Evolutionary conservation across 2,888 invertebrate genomes (phyloP), one percentile per base, ranked within the genome.

Genomic region (Drosophila atroscutellata): DNA sequence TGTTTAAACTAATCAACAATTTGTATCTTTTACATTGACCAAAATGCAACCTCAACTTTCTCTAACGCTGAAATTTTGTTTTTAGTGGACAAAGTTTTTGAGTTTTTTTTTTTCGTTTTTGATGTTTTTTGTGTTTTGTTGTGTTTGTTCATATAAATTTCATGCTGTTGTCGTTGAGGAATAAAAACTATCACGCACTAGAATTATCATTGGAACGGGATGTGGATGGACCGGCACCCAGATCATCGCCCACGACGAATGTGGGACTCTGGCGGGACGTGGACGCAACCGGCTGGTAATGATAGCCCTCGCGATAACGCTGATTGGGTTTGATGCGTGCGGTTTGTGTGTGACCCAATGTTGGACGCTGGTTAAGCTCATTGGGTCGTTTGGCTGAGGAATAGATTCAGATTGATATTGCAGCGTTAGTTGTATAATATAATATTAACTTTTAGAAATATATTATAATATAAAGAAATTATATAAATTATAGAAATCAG

Each of bases 241-340:
- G 81, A 76, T 93, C 92, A 84, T 92, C 92, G 86, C 92, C 93
- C 86, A 93, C 80, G 80, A 93, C 89, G 88, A 93, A 93, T 81
- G 93, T 93, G 83, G 93, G 93, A 91, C 93, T 93, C 91, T 94
- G 93, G 92, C 94, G 93, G 89, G 94, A 94, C 90, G 94, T 94
- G 83, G 94, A 94, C 90, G 93, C 93, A 84, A 93, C 92, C 83
- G 93, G 93, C 89, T 93, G 93, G 91, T 93, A 93, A 91, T 93
- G 93, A 90, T 93, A 93, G 86, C 93, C 93, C 91, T 93, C 93
- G 88, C 93, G 92, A 84, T 93, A 93, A 83, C 93, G 93, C 80
- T 92, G 92, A 91, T 92, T 93, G 88, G 93, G 88, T 91, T 92
- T 93, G 42, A 83, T 88, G 88, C 92, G 91, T 83, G 92, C 91